phyloP scores from a whole-genome alignment of 2,797 vertebrate genomes.

The Echeneis naucrates region DNA sequence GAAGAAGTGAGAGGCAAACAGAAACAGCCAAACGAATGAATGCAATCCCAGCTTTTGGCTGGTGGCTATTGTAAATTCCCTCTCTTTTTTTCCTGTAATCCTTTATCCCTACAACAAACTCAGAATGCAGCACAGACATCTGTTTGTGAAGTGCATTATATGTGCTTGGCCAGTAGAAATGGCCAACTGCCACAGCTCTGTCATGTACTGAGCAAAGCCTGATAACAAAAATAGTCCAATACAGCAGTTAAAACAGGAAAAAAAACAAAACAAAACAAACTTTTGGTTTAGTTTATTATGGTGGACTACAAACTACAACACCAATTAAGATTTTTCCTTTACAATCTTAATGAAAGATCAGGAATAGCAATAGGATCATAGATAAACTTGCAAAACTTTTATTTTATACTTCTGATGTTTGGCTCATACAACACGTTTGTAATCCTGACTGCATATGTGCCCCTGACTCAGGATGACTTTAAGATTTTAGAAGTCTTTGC shows the following conservation, averaged over 20 bases:
- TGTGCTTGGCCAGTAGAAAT: conserved; percentile 10
- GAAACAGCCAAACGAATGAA: conserved; percentile 30
- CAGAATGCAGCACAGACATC: conserved; percentile 42
- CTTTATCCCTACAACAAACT: conserved; percentile 43
- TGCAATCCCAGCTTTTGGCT: conserved; percentile 29
- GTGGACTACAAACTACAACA: too few relatives aligned
- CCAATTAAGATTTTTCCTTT: conserved; percentile 4
- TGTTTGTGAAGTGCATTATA: conserved; percentile 52
- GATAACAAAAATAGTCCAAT: conserved; percentile 19
- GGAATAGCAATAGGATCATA: neutral
- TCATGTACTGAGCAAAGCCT: conserved; percentile 15
- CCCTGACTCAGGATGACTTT: conserved; percentile 5
- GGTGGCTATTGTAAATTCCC: conserved; percentile 21
- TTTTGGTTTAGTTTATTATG: too few relatives aligned
- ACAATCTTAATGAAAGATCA: too few relatives aligned
- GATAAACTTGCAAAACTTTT: too few relatives aligned
- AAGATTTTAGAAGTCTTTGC: conserved; percentile 2
- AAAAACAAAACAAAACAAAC: too few relatives aligned
- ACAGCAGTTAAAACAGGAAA: neutral
- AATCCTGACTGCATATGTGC: neutral
- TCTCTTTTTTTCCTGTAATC: conserved; percentile 36
- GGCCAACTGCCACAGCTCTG: conserved; percentile 16
- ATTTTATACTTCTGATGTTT: too few relatives aligned
- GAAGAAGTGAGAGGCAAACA: conserved; percentile 17
- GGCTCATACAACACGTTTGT: neutral